These are phyloP conservation scores for Alces alces DNA, from an alignment of 2,113 vertebrate species.

Conservation along the genomic window DNA sequence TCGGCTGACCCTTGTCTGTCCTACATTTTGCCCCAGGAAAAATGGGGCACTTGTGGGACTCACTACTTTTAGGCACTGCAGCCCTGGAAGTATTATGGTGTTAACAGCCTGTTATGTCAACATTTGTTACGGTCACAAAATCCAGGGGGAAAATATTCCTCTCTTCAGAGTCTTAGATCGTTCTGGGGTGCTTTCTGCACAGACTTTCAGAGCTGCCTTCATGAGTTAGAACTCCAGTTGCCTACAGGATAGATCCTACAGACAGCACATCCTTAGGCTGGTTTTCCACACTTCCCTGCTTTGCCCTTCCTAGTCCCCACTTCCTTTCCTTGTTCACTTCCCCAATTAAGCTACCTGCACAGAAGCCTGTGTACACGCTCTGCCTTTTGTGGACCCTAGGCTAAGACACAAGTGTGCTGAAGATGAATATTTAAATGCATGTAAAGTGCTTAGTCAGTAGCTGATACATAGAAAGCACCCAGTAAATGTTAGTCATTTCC, in stretches of 20 bases:
- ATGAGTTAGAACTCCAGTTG: neutral
- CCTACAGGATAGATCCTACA: neutral
- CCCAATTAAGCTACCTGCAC: neutral
- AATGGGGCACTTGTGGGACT: neutral
- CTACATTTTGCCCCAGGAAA: neutral
- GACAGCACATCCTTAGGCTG: neutral
- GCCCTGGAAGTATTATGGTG: neutral
- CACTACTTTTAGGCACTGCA: neutral
- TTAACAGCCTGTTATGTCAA: neutral
- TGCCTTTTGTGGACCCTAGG: neutral
- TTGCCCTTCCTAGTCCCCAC: neutral
- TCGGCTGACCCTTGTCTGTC: rapidly evolving
- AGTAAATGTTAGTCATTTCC: conserved; percentile 43
- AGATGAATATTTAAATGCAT: neutral
- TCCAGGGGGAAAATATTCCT: neutral
- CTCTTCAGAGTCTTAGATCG: neutral
- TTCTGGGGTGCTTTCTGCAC: neutral
- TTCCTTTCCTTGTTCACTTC: neutral
- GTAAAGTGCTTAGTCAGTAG: neutral
- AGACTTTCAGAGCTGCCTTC: neutral
- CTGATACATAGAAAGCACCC: neutral
- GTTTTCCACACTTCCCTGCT: neutral
- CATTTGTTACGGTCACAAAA: neutral
- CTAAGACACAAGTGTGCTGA: neutral
- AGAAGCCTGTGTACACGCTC: neutral